A percentile compares a stretch with the other conserved stretches of the same genome.
Evolutionary conservation across 2,797 vertebrate species (phyloP).

Genomic region (Acestrorhynchus altus): DNA sequence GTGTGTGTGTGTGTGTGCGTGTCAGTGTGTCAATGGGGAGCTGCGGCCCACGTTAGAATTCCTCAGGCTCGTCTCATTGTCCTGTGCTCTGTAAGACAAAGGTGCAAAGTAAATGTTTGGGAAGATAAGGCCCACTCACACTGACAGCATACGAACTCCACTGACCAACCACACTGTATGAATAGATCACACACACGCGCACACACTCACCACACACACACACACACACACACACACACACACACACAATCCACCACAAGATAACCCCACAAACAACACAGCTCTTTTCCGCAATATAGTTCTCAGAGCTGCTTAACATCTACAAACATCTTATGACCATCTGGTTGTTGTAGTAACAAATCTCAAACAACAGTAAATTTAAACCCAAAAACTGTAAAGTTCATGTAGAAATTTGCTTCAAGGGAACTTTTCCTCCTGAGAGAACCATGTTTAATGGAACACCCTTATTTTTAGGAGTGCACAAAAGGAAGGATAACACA

Average conservation of each 20-base stretch:
- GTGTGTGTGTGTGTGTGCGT: slow-evolving; percentile 36
- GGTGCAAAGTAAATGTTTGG: slow-evolving; percentile 90
- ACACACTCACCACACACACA: slow-evolving; percentile 69
- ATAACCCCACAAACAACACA: slow-evolving; percentile 22
- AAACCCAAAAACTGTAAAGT: too few species aligned
- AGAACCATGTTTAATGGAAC: too few species aligned
- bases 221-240: slow-evolving; percentile 71
- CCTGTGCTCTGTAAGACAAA: slow-evolving; percentile 83
- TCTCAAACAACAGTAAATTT: too few species aligned
- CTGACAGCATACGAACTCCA: slow-evolving; percentile 87
- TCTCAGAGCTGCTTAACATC: neutral
- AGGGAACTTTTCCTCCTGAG: too few species aligned
- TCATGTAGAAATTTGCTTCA: too few species aligned
- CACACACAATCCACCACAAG: slow-evolving; percentile 73
- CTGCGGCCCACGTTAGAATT: slow-evolving; percentile 68
- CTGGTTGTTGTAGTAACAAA: neutral
- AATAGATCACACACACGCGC: slow-evolving; percentile 75
- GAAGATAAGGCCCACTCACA: slow-evolving; percentile 84
- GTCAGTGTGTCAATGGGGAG: slow-evolving; percentile 58
- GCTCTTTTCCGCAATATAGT: slow-evolving; percentile 10
- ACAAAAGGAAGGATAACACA: too few species aligned
- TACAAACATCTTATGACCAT: neutral
- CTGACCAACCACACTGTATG: slow-evolving; percentile 76
- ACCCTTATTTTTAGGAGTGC: too few species aligned
- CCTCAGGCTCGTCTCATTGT: slow-evolving; percentile 76